Evolutionary conservation across 2,888 invertebrate genomes (phyloP), one percentile per base, ranked within the genome.

Genomic region (Orthosia gracilis): DNA sequence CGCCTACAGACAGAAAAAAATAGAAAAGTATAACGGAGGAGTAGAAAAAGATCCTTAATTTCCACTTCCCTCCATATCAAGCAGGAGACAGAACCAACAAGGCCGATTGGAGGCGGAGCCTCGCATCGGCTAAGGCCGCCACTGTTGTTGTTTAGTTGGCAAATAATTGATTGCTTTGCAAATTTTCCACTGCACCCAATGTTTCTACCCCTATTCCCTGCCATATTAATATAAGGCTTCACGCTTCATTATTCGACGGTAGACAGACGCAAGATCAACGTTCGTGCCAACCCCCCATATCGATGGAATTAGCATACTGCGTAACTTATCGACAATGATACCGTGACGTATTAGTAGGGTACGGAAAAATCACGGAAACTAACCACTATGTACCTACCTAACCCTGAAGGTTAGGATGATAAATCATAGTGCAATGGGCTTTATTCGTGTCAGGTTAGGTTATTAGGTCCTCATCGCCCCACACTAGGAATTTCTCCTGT

Each of bases 211-310:
- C 3, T 4, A 57, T 57, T 49, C 26, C 31, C 26, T 11, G 26
- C 54, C 66, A 59, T n/a, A n/a, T n/a, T n/a, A n/a, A 26, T 74
- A 81, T 77, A 80, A 62, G 63, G 78, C 55, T 54, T 73, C 59
- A 58, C 12, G 63, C 45, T n/a, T 73, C 23, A 71, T 82, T 73
- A 82, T 70, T 65, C 58, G 58, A 21, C 26, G 13, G 21, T 9
- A 45, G 3, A 31, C 59, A 78, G 47, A 59, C 50, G 40, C 17
- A 26, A n/a, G 58, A 21, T 17, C 68, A 68, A 21, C 9, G 23
- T 82, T 80, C 82, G 85, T 82, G 85, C 72, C 49, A 59, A 4
- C 59, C 55, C 62, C 18, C 84, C 70, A 82, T 81, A 75, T 70
- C 64, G 68, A 54, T 26, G 12, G 61, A 52, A 82, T 84, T 74